phyloP scores from a whole-genome alignment of 2,888 invertebrate genomes.

The Tiphia femorata region DNA sequence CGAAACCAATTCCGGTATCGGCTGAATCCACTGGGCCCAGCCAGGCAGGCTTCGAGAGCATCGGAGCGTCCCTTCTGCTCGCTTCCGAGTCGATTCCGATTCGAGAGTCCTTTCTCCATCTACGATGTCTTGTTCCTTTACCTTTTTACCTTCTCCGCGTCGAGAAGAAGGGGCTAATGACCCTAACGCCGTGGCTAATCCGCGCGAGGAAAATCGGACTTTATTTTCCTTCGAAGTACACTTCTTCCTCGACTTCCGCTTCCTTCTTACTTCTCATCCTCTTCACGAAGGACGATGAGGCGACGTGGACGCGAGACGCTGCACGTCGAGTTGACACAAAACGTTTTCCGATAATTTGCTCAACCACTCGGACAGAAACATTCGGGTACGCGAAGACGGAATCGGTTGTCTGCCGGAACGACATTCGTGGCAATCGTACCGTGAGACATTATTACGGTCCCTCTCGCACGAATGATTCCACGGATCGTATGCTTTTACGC shows the following conservation, averaged over 20 bases:
- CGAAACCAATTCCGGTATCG: constrained; percentile 47
- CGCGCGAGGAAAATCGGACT: not conserved
- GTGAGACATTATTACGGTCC: too few relatives aligned
- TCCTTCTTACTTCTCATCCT: not conserved
- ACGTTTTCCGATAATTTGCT: too few relatives aligned
- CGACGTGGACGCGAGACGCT: too few relatives aligned
- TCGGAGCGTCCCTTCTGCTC: too few relatives aligned
- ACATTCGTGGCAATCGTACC: too few relatives aligned
- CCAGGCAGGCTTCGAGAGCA: constrained; percentile 43
- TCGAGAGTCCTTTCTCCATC: constrained; percentile 28
- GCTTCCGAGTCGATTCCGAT: constrained; percentile 38
- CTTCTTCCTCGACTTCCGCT: not conserved
- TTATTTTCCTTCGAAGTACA: not conserved
- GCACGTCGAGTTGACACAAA: too few relatives aligned
- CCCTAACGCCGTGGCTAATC: constrained; percentile 21
- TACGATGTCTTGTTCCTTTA: constrained; percentile 16
- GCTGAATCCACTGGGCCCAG: constrained; percentile 33
- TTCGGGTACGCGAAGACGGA: too few relatives aligned
- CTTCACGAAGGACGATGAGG: too few relatives aligned
- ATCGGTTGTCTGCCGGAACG: too few relatives aligned
- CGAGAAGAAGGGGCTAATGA: constrained; percentile 32
- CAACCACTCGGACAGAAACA: too few relatives aligned
- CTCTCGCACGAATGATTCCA: too few relatives aligned
- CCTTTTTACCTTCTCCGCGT: constrained; percentile 10
- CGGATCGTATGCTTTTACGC: too few relatives aligned